Evolutionary conservation across 1,140 invertebrate species (phyloP), one percentile per base, ranked within the genome.

Genomic region (Hylaeus anthracinus): DNA sequence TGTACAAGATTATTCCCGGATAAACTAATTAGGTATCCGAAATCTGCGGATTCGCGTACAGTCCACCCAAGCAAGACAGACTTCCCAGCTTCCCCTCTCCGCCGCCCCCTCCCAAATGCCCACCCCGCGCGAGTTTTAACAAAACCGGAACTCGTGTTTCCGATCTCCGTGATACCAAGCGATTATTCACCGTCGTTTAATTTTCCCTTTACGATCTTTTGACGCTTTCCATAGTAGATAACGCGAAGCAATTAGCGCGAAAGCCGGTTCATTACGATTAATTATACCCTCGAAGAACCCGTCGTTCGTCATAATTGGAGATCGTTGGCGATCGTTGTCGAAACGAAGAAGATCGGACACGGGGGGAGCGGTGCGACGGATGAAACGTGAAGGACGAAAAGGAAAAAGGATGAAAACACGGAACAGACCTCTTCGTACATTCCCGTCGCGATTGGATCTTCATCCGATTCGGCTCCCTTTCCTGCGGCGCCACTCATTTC

Each of bases 11-110:
- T 88, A 87, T 88, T 85, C 85, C 78, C 82, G 74, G 85, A 87
- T 86, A 83, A 85, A 86, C 85, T 88, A 88, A 88, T 88, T 88
- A 85, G 87, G 73, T 83, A 87, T 85, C 80, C 82, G 71, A 74
- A 79, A 83, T 86, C 83, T 76, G 81, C 66, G 67, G 37, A 87
- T 84, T 60, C 72, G 45, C 14, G 75, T 77, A 63, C 73, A 77
- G 73, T 75, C 78, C 65, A 39, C n/a, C 14, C 37, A 65, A 41
- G 45, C 65, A 39, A 14, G 15, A 48, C 6, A 45, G 8, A 37
- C 6, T 1, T 12, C 15, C 4, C 43, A 6, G 1, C 6, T 26
- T 26, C 26, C 3, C 2, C 10, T 56, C 9, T 0, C 55, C 1
- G 1, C 4, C 5, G 10, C n/a, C 58, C 3, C 6, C 26, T 8